phyloP scores from a whole-genome alignment of 2,797 vertebrate species.

The Cichlasoma orientale region DNA sequence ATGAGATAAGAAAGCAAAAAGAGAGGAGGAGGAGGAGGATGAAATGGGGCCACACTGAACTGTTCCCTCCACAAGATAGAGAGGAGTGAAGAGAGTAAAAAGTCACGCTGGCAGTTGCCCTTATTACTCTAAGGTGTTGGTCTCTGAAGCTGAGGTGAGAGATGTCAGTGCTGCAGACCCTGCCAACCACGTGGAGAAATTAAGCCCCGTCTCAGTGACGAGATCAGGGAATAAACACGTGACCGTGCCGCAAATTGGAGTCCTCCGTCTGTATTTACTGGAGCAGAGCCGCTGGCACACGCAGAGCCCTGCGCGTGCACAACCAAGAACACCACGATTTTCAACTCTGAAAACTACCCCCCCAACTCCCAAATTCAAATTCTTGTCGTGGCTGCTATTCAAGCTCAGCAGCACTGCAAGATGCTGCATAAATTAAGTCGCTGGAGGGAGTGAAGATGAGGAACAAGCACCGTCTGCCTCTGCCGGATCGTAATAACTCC shows the following conservation, averaged over 20 bases:
- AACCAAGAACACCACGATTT: constrained; percentile 21
- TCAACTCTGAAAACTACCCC: constrained; percentile 35
- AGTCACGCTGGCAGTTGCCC: constrained; percentile 14
- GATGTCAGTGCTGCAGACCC: background rate
- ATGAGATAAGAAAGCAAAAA: constrained; percentile 51
- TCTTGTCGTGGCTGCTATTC: constrained; percentile 61
- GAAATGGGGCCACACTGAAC: constrained; percentile 27
- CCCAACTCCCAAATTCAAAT: constrained; percentile 65
- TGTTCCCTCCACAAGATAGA: constrained; percentile 11
- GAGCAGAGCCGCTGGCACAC: constrained; percentile 43
- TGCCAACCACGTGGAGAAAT: constrained; percentile 45
- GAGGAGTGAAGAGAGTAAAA: constrained; percentile 19
- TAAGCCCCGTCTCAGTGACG: constrained; percentile 39
- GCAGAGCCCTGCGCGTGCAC: constrained; percentile 12
- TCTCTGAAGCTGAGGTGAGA: constrained; percentile 41
- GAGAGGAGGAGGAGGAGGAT: constrained; percentile 26
- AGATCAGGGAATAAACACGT: constrained; percentile 62
- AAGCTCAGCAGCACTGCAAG: constrained; percentile 72
- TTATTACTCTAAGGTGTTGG: constrained; percentile 37
- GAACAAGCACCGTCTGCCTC: constrained; percentile 43
- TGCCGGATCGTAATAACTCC: constrained; percentile 38
- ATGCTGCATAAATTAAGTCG: constrained; percentile 80
- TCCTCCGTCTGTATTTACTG: constrained; percentile 67
- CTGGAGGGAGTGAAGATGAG: constrained; percentile 42
- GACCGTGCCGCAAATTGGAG: constrained; percentile 51